Conservation (phyloP, 2,113 vertebrate species). For the Hypanus sabinus region DNA sequence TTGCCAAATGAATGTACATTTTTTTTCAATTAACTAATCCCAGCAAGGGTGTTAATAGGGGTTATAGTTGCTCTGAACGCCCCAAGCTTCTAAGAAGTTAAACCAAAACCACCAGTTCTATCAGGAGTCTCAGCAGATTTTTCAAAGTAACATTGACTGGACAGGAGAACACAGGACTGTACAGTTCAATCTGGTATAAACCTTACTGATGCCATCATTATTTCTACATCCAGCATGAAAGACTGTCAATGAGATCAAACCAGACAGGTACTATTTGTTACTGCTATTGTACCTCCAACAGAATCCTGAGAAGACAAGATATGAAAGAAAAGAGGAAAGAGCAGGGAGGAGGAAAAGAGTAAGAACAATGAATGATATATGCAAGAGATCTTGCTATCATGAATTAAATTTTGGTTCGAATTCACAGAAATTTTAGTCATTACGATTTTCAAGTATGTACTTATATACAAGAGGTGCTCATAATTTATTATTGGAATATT, state of each 20-base stretch:
- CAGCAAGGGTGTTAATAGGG: neutral
- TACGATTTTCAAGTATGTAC: neutral
- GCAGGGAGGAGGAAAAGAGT: neutral
- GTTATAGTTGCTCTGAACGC: neutral
- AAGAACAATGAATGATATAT: neutral
- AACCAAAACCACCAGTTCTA: neutral
- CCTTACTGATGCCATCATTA: neutral
- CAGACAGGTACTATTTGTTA: neutral
- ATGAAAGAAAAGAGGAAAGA: neutral
- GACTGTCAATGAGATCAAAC: neutral
- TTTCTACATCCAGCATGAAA: neutral
- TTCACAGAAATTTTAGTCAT: neutral
- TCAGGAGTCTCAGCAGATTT: neutral
- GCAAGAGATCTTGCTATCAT: neutral
- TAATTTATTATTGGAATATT: neutral
- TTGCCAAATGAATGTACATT: neutral
- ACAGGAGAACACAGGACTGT: neutral
- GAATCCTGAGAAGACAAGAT: neutral
- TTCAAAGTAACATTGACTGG: neutral
- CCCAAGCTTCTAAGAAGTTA: neutral
- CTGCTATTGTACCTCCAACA: neutral
- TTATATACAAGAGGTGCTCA: too few relatives aligned
- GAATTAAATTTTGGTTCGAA: neutral
- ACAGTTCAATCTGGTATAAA: neutral
- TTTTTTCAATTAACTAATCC: neutral